phyloP scores from a whole-genome alignment of 2,113 vertebrate species.

The Plecturocebus donacophilus region DNA sequence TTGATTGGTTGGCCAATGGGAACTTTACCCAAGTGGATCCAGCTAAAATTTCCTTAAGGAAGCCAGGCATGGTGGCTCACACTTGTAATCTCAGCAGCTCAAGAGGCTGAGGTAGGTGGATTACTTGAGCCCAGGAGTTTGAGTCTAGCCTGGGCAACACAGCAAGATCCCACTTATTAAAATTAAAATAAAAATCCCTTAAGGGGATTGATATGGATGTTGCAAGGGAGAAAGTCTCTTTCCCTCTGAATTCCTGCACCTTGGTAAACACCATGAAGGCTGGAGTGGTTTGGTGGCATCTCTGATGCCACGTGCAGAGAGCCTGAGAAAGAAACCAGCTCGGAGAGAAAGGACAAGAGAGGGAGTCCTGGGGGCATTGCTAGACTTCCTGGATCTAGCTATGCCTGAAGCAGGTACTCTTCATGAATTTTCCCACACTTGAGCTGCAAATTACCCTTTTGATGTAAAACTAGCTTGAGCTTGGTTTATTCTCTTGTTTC shows the following conservation, averaged over 20 bases:
- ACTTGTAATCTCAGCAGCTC: background rate
- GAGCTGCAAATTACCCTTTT: background rate
- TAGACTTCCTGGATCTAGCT: background rate
- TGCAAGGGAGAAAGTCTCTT: background rate
- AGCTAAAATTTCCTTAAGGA: background rate
- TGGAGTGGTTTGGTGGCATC: background rate
- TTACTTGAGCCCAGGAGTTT: background rate
- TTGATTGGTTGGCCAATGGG: background rate
- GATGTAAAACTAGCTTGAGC: background rate
- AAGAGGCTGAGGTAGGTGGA: background rate
- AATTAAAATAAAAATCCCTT: background rate
- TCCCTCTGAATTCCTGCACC: background rate
- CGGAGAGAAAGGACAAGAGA: background rate
- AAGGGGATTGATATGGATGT: background rate
- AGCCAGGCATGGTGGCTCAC: background rate
- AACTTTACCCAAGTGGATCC: background rate
- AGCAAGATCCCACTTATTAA: background rate
- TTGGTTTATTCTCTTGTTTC: background rate
- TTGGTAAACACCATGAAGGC: background rate
- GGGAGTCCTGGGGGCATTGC: background rate
- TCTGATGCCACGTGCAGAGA: background rate
- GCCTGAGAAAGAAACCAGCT: background rate
- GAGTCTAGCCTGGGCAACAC: background rate
- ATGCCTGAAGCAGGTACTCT: background rate
- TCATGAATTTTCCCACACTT: background rate